Base-by-base conservation (phyloP, 2,888 invertebrate species). In the Ophion obscuratus region DNA sequence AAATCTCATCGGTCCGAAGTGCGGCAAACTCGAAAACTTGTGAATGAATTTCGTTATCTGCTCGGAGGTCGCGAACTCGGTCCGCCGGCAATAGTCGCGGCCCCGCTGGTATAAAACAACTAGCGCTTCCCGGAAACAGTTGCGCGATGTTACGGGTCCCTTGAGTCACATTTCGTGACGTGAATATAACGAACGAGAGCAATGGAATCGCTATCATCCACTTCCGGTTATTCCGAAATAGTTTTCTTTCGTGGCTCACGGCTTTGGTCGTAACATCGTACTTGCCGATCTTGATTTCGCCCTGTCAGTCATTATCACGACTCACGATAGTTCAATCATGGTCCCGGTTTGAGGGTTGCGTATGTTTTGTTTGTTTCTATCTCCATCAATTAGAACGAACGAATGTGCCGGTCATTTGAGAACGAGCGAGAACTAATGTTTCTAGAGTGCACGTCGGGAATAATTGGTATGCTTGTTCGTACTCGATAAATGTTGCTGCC, bases 41-140 rank as follows among this genome's bases (percentile, higher is more conserved):
- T 92, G 92, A 92, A 92, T 92, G 92, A 92, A 92, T 85, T 91
- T 89, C 90, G 90, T 92, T 92, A 92, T 92, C 92, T 88, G 86
- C 86, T 90, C 87, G 88, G 61, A 59, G 88, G 88, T 88, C 87
- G 86, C 89, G 91, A 92, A 91, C 90, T 88, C 88, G 88, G 84
- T 47, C 47, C 14, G 14, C 47, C 47, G 67, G 73, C 79, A 71
- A 81, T 44, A 59, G 66, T 74, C 59, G 59, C 53, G 70, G 7
- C 44, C 47, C 7, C 7, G 57, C 24, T 74, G 31, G 36, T 2
- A 47, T 20, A 68, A 44, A n/a, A 27, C 1, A 67, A 53, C 67
- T 67, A n/a, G 36, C 76, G 59, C 53, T 61, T 82, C 67, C 67
- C 76, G 80, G 80, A 71, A 66, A 80, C 80, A 80, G 47, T 68